These are phyloP conservation scores for Ciconia maguari DNA, from an alignment of 2,113 vertebrate genomes.

Conservation along the genomic window DNA sequence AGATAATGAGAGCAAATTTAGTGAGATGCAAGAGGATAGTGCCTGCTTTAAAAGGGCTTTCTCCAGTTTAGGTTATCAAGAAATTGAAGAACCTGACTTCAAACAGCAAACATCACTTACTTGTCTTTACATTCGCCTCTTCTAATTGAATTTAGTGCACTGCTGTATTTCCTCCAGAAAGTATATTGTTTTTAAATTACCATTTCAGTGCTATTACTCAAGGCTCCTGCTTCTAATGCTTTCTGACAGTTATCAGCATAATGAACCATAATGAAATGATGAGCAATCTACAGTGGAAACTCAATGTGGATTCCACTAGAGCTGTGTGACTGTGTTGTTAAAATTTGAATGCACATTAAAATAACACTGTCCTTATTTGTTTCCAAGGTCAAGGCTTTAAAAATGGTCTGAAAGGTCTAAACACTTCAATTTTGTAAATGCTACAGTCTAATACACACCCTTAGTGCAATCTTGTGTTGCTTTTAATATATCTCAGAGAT, in stretches of 20 bases:
- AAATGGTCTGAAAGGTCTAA: constrained; percentile 20
- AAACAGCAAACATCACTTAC: constrained; percentile 56
- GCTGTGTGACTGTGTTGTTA: constrained; percentile 71
- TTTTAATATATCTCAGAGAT: constrained; percentile 10
- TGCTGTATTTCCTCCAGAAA: constrained; percentile 77
- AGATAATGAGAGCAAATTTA: constrained; percentile 55
- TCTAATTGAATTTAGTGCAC: constrained; percentile 76
- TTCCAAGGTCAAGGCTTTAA: constrained; percentile 76
- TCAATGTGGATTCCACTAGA: constrained; percentile 71
- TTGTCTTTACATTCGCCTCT: constrained; percentile 68
- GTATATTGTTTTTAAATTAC: constrained; percentile 84
- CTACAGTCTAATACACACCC: background rate
- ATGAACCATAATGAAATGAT: constrained; percentile 85
- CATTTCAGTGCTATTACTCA: constrained; percentile 81
- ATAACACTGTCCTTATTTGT: constrained; percentile 73
- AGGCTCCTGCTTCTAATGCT: constrained; percentile 73
- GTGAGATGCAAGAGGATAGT: constrained; percentile 31
- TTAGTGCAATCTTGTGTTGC: background rate
- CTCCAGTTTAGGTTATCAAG: constrained; percentile 52
- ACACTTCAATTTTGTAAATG: constrained; percentile 40
- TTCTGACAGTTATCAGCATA: constrained; percentile 84
- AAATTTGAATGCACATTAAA: constrained; percentile 76
- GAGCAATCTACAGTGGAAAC: constrained; percentile 78
- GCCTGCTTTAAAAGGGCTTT: constrained; percentile 35
- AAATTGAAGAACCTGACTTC: constrained; percentile 42